A percentile compares a stretch with the other conserved stretches of the same genome.
phyloP scores from a whole-genome alignment of 92 coral and sea anemone genomes.

The Palythoa grandis region DNA sequence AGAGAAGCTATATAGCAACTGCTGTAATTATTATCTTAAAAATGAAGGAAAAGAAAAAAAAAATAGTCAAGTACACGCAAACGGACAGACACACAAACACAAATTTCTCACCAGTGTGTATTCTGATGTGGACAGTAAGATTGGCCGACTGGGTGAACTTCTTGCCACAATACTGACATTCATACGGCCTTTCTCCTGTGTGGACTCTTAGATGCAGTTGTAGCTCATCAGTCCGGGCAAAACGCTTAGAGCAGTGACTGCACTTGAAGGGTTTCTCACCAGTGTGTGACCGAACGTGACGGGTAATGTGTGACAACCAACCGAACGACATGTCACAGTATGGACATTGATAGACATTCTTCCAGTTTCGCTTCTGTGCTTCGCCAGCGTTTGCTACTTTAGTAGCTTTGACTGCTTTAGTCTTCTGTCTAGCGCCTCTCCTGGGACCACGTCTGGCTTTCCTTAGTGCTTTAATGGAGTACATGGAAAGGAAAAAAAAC shows the following conservation, averaged over 20 bases:
- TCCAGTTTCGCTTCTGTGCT: conserved; percentile 42
- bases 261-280: conserved; percentile 44
- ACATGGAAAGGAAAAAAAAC: background rate
- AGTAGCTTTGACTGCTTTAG: conserved; percentile 15
- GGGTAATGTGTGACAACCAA: conserved; percentile 48
- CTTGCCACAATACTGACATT: conserved; percentile 47
- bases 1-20: too few species aligned
- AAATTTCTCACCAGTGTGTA: conserved; percentile 20
- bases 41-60: too few species aligned
- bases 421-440: conserved; percentile 14
- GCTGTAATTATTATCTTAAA: too few species aligned
- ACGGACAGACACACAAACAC: background rate
- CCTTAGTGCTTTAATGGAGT: background rate
- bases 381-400: conserved; percentile 29
- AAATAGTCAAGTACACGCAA: too few species aligned
- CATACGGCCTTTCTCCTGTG: conserved; percentile 40
- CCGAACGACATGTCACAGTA: conserved; percentile 48
- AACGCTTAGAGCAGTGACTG: conserved; percentile 42
- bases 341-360: conserved; percentile 40
- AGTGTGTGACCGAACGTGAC: conserved; percentile 48
- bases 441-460: conserved; percentile 17
- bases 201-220: conserved; percentile 42
- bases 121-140: conserved; percentile 36
- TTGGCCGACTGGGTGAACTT: conserved; percentile 44
- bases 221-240: conserved; percentile 39